Conservation (phyloP, 2,113 vertebrate genomes). For the Heterochromis multidens region DNA sequence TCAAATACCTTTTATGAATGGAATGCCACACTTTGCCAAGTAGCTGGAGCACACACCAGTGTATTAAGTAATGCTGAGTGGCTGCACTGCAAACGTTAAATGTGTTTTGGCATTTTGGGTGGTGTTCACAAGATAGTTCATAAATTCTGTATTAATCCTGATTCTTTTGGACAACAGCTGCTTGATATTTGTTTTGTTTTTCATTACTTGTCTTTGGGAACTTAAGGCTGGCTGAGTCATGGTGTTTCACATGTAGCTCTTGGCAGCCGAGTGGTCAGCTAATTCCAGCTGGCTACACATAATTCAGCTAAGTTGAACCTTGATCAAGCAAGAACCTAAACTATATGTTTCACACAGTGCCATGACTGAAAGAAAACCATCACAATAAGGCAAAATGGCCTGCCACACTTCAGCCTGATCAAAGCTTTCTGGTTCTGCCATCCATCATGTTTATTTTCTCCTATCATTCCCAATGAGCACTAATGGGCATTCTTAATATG, state of each 20-base stretch:
- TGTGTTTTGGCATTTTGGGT: constrained; percentile 3
- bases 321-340: constrained; percentile 9
- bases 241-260: constrained; percentile 2
- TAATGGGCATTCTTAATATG: constrained; percentile 8
- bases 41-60: constrained; percentile 2
- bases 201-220: not conserved
- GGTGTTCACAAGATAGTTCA: constrained; percentile 1
- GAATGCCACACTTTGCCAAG: constrained; percentile 48
- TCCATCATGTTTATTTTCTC: constrained; percentile 19
- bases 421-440: not conserved
- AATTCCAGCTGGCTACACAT: constrained; percentile 22
- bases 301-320: constrained; percentile 35
- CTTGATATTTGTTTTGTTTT: constrained; percentile 28
- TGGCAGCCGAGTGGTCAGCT: not conserved
- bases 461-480: constrained; percentile 6
- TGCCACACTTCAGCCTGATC: not conserved
- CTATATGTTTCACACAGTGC: not conserved
- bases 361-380: constrained; percentile 5
- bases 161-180: constrained; percentile 50
- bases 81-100: not conserved
- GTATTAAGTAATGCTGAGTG: not conserved
- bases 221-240: constrained; percentile 21
- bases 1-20: constrained; percentile 8
- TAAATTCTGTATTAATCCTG: not conserved
- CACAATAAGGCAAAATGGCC: not conserved